Base-by-base conservation (phyloP, 1,140 invertebrate species). In the Euwallacea fornicatus region DNA sequence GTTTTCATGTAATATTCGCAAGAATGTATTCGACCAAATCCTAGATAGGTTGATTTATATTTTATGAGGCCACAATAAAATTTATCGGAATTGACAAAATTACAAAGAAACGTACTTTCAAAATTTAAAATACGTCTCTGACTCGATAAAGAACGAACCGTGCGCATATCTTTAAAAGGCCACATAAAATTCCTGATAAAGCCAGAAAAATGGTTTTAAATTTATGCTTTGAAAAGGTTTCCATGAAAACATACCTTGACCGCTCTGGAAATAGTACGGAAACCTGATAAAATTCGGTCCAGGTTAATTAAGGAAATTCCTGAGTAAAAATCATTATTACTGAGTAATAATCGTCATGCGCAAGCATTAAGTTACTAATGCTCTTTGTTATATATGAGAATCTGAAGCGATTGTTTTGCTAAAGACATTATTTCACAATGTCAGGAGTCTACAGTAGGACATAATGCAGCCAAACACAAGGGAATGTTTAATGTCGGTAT, bases 11-110 rank as follows among this genome's bases (percentile, higher is more conserved):
- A 71, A 64, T 71, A 71, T 71, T 71, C 46, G 15, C 43, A 65
- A 47, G 69, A 65, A 71, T 71, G 64, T 71, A 71, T 71, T 47
- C 50, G 55, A 71, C 61, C 62, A 65, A 71, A 65, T 65, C 54
- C 61, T 16, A 65, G 69, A 65, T 71, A 71, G 61, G 69, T 71
- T 71, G 61, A 71, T 65, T 71, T 71, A 71, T 71, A 65, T 47
- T 71, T 65, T 65, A 66, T 56, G 61, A 66, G 54, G n/a, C 61
- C 53, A 47, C 62, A 71, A 71, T 71, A 71, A 65, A 71, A 46
- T 71, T 71, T 71, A 71, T 71, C 69, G 61, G 21, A 64, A 62
- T 58, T 53, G 69, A 71, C 59, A 59, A 47, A 65, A 55, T 58
- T 71, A 58, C 69, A 71, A 71, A 71, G 68, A 64, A 71, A 71